Evolutionary conservation across 2,113 vertebrate species (phyloP).

Genomic region (Donacobius atricapilla): DNA sequence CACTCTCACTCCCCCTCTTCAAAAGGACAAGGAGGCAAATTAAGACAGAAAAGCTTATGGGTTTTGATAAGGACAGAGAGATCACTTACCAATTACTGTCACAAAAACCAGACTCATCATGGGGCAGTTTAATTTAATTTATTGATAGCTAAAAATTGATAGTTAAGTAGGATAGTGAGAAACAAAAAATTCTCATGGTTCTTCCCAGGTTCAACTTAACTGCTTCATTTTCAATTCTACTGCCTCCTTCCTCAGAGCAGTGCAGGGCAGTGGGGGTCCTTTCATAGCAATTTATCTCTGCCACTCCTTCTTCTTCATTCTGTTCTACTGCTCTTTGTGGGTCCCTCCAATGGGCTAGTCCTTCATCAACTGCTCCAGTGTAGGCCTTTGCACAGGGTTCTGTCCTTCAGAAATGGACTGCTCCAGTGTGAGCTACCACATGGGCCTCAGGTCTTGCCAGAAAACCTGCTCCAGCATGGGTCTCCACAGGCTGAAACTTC

Average conservation of each 20-base stretch:
- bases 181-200: neutral
- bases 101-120: neutral
- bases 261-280: neutral
- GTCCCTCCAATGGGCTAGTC: neutral
- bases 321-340: neutral
- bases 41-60: neutral
- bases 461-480: neutral
- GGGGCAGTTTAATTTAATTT: neutral
- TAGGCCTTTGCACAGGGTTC: fast-evolving
- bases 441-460: neutral
- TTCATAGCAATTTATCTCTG: neutral
- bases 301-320: neutral
- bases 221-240: neutral
- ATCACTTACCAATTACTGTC: neutral
- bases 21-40: neutral
- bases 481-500: neutral
- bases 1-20: neutral
- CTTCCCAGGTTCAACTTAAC: neutral
- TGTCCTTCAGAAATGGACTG: neutral
- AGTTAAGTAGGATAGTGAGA: neutral
- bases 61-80: neutral
- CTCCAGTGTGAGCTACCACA: neutral
- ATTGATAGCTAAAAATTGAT: neutral
- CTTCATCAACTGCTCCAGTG: neutral
- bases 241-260: neutral